Conservation (phyloP, 2,113 vertebrate genomes). For the Sebastes fasciatus region DNA sequence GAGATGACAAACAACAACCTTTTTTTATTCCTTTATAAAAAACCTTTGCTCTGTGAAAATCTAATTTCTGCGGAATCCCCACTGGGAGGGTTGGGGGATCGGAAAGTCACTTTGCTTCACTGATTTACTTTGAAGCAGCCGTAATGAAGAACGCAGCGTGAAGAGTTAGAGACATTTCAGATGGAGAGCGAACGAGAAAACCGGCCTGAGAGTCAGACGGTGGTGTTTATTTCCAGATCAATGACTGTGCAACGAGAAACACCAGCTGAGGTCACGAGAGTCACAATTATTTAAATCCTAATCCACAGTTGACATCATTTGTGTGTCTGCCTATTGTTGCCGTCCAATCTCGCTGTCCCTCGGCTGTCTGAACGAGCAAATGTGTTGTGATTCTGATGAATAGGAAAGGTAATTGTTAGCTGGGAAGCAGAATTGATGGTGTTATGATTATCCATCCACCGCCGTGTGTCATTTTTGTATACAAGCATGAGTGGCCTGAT, state of each 20-base stretch:
- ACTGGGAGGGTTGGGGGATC: slow-evolving; percentile 9
- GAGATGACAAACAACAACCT: slow-evolving; percentile 22
- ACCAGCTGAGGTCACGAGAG: slow-evolving; percentile 30
- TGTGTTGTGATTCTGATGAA: slow-evolving; percentile 41
- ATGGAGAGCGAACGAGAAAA: not conserved
- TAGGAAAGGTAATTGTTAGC: slow-evolving; percentile 54
- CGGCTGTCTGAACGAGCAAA: slow-evolving; percentile 23
- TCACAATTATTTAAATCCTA: slow-evolving; percentile 54
- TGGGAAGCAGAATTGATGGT: slow-evolving; percentile 37
- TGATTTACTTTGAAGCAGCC: slow-evolving; percentile 42
- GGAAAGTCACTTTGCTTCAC: slow-evolving; percentile 49
- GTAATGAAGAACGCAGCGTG: slow-evolving; percentile 32
- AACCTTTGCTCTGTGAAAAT: slow-evolving; percentile 44
- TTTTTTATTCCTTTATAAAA: slow-evolving; percentile 15
- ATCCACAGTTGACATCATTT: slow-evolving; percentile 50
- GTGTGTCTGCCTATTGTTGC: slow-evolving; percentile 33
- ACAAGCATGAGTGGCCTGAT: slow-evolving; percentile 12
- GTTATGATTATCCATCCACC: slow-evolving; percentile 34
- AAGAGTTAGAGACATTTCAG: slow-evolving; percentile 17
- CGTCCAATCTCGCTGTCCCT: slow-evolving; percentile 17
- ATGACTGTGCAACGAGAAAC: slow-evolving; percentile 2
- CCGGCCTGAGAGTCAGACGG: slow-evolving; percentile 7
- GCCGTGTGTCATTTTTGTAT: slow-evolving; percentile 4
- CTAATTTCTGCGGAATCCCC: slow-evolving; percentile 37
- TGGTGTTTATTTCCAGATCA: slow-evolving; percentile 46